A percentile compares a stretch with the other conserved stretches of the same genome.
Conservation (phyloP, 2,888 invertebrate genomes). For the Augochlorella aurata region DNA sequence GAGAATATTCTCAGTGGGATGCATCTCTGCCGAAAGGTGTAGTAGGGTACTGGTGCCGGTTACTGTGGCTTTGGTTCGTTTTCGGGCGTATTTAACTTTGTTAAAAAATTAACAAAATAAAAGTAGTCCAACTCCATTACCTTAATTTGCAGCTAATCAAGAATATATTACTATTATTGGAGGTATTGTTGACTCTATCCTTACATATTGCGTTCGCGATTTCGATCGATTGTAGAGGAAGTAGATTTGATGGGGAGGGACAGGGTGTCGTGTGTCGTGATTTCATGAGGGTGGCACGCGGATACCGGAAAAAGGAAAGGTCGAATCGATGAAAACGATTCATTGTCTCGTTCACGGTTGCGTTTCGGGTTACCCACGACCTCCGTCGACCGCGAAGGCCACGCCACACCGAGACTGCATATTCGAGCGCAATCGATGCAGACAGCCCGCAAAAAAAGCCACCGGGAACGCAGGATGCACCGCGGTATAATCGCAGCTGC, state of each 20-base stretch:
- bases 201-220: background rate
- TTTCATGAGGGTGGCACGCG: background rate
- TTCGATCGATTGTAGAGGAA: background rate
- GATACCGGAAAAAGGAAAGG: conserved; percentile 52
- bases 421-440: conserved; percentile 35
- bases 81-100: too few relatives aligned
- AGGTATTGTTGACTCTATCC: too few relatives aligned
- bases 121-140: too few relatives aligned
- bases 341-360: conserved; percentile 75
- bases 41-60: too few relatives aligned
- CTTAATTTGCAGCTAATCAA: too few relatives aligned
- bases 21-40: too few relatives aligned
- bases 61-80: too few relatives aligned
- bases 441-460: conserved; percentile 58
- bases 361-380: conserved; percentile 68
- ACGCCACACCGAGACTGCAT: conserved; percentile 18
- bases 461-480: conserved; percentile 54
- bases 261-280: background rate
- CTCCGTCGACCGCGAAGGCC: conserved; percentile 48
- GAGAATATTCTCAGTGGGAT: too few relatives aligned
- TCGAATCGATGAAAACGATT: conserved; percentile 70
- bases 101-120: too few relatives aligned
- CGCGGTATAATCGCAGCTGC: conserved; percentile 45
- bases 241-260: background rate
- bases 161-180: too few relatives aligned